Conservation (phyloP, 2,797 vertebrate species). For the Pachyuromys duprasi region DNA sequence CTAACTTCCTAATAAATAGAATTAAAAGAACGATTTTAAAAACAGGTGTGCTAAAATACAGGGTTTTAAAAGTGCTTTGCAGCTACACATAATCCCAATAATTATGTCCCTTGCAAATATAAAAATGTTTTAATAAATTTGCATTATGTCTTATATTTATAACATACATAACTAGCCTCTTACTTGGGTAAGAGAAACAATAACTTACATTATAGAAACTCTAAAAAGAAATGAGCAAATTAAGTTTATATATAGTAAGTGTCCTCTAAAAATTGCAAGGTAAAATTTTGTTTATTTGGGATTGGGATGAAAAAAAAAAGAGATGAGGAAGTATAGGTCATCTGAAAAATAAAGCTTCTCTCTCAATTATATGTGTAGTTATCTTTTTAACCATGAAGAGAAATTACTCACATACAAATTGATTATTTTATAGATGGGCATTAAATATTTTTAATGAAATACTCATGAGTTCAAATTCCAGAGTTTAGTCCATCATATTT, state of each 20-base stretch:
- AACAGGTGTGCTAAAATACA: neutral
- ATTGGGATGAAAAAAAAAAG: neutral
- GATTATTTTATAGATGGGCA: neutral
- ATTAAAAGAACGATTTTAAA: neutral
- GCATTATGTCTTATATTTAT: neutral
- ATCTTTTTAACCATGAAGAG: neutral
- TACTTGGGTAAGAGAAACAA: neutral
- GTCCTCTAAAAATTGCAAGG: neutral
- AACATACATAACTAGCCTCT: neutral
- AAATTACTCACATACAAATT: neutral
- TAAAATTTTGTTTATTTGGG: neutral
- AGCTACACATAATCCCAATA: neutral
- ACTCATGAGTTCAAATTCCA: neutral
- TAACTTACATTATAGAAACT: neutral
- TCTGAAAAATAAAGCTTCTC: neutral
- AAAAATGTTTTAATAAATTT: neutral
- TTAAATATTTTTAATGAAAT: conserved; percentile 12
- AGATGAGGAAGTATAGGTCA: neutral
- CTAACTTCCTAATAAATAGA: neutral
- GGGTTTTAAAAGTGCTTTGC: neutral
- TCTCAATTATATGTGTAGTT: neutral
- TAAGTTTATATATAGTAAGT: neutral
- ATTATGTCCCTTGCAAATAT: neutral
- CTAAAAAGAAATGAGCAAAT: neutral
- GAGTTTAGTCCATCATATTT: neutral